Base-by-base conservation (phyloP, 2,888 invertebrate genomes). In the Sclerodermus sp. region DNA sequence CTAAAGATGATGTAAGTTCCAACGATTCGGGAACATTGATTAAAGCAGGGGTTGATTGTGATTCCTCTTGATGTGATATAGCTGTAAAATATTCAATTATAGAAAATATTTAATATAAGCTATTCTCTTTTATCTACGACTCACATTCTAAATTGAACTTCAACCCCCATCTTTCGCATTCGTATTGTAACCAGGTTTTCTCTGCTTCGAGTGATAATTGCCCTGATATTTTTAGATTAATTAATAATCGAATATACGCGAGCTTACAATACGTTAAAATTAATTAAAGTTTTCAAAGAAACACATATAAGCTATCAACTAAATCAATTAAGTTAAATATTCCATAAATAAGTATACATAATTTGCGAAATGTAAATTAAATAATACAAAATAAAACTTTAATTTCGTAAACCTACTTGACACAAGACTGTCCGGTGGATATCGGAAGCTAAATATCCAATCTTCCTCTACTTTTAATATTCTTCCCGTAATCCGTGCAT, bases 381-480 rank as follows among this genome's bases (percentile, higher is more conserved):
- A n/a, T n/a, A n/a, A n/a, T n/a, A n/a, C n/a, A 23, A 23, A 23
- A 23, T 23, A 5, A 8, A 8, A 5, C 23, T 5, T 23, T 23
- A n/a, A 23, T 23, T 23, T 23, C 23, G 3, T 8, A 54, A 58
- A 79, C 82, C 82, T 73, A 83, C 83, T 80, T 45, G 82, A 79
- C 43, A 82, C 81, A 52, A 82, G 68, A 16, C 79, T 76, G 57
- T 83, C 82, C n/a, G 92, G 91, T 41, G 93, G 93, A 80, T 93
- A 92, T 58, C 91, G 86, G 80, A 95, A 95, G 65, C 93, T 93
- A 80, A 94, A 94, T 70, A 94, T 93, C 93, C 95, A 95, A 80
- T 95, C 93, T 78, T 95, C 93, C 80, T 92, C 92, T 45, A 96
- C 93, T 69, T 93, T 88, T 58, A 96, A 82, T 61, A 96, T 93